Conservation (phyloP, 2,888 invertebrate species). For the Chrysotoxum bicinctum region DNA sequence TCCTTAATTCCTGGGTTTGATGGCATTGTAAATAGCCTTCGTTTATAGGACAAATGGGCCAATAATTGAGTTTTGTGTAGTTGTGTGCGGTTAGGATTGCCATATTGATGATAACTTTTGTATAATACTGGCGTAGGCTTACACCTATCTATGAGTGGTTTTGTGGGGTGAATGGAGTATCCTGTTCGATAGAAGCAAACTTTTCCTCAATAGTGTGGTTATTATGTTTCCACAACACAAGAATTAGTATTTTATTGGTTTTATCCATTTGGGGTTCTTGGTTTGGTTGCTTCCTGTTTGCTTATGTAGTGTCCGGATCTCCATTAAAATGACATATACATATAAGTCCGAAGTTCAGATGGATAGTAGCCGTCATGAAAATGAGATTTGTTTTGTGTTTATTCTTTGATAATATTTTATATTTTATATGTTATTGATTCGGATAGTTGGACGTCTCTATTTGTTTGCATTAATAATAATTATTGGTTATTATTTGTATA, state of each 20-base stretch:
- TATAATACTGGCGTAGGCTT: not conserved
- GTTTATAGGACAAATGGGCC: slow-evolving; percentile 37
- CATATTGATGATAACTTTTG: slow-evolving; percentile 9
- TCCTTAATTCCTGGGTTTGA: slow-evolving; percentile 58
- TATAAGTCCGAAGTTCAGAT: slow-evolving; percentile 42
- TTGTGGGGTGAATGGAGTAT: not conserved
- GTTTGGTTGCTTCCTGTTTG: slow-evolving; percentile 15
- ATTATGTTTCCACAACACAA: slow-evolving; percentile 40
- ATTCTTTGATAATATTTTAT: not conserved
- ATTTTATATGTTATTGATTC: slow-evolving; percentile 13
- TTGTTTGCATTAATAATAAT: not conserved
- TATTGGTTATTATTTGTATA: not conserved
- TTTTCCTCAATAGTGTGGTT: slow-evolving; percentile 56
- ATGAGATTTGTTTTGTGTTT: slow-evolving; percentile 32
- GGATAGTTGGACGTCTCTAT: slow-evolving; percentile 12
- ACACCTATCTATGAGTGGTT: not conserved
- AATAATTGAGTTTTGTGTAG: slow-evolving; percentile 62
- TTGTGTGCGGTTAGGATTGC: not conserved
- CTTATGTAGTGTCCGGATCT: not conserved
- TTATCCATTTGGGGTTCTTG: slow-evolving; percentile 39
- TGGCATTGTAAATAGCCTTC: slow-evolving; percentile 52
- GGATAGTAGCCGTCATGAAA: slow-evolving; percentile 48
- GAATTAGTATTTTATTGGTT: slow-evolving; percentile 11
- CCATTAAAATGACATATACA: slow-evolving; percentile 41
- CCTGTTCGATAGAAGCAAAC: slow-evolving; percentile 19